Conservation (phyloP, 92 coral and sea anemone species). For the Heteractis magnifica region DNA sequence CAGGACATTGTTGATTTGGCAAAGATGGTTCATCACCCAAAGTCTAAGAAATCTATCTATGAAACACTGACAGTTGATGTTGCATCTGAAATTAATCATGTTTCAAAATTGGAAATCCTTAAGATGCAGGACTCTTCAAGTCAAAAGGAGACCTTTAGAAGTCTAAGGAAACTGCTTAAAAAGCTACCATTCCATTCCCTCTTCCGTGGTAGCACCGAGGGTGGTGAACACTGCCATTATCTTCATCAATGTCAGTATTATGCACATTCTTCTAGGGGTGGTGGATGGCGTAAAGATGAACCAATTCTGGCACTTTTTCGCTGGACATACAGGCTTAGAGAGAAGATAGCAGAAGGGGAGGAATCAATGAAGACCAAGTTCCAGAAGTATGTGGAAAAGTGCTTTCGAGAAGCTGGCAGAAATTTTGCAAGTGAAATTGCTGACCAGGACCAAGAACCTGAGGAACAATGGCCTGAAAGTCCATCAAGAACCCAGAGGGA, state of each 20-base stretch:
- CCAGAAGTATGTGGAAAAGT: neutral
- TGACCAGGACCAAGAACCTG: no score
- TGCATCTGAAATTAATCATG: no score
- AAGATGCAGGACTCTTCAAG: no score
- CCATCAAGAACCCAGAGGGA: no score
- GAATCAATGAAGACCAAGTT: neutral
- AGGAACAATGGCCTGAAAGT: no score
- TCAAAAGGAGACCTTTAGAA: no score
- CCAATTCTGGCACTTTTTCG: conserved; percentile 46
- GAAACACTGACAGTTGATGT: no score
- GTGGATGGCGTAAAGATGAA: conserved; percentile 52
- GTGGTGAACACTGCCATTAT: conserved; percentile 62
- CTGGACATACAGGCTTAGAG: conserved; percentile 48
- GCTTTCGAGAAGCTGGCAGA: neutral
- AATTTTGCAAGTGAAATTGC: neutral
- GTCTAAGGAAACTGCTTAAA: neutral
- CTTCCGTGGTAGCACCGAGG: conserved; percentile 60
- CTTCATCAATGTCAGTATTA: conserved; percentile 42
- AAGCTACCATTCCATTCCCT: conserved; percentile 54
- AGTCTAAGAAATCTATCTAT: no score
- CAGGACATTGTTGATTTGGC: no score
- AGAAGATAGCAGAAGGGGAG: conserved; percentile 16
- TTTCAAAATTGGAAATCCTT: no score
- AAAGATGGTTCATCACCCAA: no score
- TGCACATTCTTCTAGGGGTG: conserved; percentile 50